phyloP scores from a whole-genome alignment of 2,113 vertebrate genomes.

The Nematolebias whitei region DNA sequence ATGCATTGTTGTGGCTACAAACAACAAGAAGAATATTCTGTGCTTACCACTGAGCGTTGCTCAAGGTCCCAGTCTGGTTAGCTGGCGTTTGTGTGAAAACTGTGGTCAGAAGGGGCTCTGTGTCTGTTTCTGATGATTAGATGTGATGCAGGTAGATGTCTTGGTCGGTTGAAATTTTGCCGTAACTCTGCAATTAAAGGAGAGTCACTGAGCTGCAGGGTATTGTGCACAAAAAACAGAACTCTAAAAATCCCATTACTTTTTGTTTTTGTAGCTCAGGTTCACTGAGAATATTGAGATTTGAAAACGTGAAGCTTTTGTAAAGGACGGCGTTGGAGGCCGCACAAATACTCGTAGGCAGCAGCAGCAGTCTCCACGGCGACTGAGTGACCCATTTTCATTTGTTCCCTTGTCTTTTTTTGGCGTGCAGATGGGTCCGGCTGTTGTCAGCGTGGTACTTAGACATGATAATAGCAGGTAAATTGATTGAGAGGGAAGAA shows the following conservation, averaged over 20 bases:
- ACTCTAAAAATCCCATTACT: conserved; percentile 20
- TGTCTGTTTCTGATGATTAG: conserved; percentile 1
- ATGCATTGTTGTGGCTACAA: conserved; percentile 2
- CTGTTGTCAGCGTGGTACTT: conserved; percentile 29
- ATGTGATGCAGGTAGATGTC: conserved; percentile 9
- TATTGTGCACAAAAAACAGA: too few relatives aligned
- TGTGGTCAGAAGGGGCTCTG: conserved; percentile 4
- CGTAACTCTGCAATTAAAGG: neutral
- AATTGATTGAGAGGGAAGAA: conserved; percentile 5
- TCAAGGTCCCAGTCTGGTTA: conserved; percentile 32
- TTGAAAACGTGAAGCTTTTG: conserved; percentile 45
- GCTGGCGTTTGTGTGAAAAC: conserved; percentile 17
- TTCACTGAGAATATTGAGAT: conserved; percentile 52
- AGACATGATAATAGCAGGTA: conserved; percentile 7
- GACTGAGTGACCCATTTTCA: conserved; percentile 62
- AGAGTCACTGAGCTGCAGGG: too few relatives aligned
- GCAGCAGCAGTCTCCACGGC: conserved; percentile 53
- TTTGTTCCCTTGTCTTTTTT: conserved; percentile 24
- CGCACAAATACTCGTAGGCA: conserved; percentile 24
- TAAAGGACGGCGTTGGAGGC: conserved; percentile 40
- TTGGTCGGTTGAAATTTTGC: neutral
- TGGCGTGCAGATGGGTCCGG: conserved; percentile 26
- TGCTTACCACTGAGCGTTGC: conserved; percentile 43
- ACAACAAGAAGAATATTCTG: conserved; percentile 23
- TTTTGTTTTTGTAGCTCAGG: conserved; percentile 6